These are phyloP conservation scores for Mormyrus lacerda DNA, from an alignment of 2,113 vertebrate species.

Conservation along the genomic window DNA sequence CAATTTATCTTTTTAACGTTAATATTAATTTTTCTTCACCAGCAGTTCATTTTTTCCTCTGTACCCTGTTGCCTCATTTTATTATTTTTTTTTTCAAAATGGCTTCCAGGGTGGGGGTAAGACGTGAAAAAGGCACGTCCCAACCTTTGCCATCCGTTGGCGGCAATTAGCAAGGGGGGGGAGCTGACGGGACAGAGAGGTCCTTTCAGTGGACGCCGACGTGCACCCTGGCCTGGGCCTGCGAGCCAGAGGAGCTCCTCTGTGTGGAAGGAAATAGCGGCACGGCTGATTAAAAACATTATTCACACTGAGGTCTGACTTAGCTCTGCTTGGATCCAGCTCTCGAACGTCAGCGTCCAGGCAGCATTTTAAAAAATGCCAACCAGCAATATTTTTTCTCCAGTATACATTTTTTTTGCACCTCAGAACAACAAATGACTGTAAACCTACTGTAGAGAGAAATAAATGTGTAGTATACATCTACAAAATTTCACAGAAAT, in stretches of 20 bases:
- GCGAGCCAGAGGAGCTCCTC: conserved; percentile 21
- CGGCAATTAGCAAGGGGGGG: conserved; percentile 26
- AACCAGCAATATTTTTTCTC: background rate
- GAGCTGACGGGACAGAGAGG: conserved; percentile 24
- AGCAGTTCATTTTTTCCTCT: background rate
- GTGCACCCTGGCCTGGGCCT: conserved; percentile 24
- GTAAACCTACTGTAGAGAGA: background rate
- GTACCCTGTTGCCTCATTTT: background rate
- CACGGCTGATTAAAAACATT: conserved; percentile 31
- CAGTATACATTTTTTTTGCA: background rate
- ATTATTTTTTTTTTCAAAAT: background rate
- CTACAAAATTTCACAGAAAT: background rate
- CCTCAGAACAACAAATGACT: background rate
- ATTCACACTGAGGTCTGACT: conserved; percentile 21
- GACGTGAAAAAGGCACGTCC: background rate
- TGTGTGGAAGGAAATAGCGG: conserved; percentile 41
- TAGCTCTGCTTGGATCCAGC: conserved; percentile 15
- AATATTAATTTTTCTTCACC: background rate
- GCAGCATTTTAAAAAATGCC: background rate
- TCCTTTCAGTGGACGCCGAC: conserved; percentile 27
- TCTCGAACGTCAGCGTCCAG: conserved; percentile 1
- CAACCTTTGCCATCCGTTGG: conserved; percentile 18
- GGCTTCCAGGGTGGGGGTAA: conserved; percentile 8
- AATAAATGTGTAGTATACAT: background rate
- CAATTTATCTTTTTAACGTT: background rate